phyloP scores from a whole-genome alignment of 2,113 vertebrate species.

The Arothron firmamentum region DNA sequence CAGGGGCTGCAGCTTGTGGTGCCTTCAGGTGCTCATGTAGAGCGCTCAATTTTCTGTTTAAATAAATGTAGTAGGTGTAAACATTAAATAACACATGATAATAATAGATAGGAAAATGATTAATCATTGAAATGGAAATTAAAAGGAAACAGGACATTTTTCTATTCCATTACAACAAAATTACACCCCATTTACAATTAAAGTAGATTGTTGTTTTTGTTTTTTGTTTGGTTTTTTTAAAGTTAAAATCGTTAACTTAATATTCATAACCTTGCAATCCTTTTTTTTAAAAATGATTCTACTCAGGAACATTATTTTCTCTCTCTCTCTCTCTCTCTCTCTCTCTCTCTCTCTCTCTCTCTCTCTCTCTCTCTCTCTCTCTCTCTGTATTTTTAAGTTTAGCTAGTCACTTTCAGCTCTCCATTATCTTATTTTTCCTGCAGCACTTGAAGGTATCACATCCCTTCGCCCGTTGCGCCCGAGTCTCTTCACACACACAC shows the following conservation, averaged over 20 bases:
- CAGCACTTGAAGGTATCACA: slow-evolving; percentile 44
- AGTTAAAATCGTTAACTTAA: too few relatives aligned
- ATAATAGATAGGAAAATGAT: too few relatives aligned
- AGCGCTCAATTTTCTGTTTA: background rate
- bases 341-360: too few relatives aligned
- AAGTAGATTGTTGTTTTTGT: too few relatives aligned
- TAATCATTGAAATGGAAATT: background rate
- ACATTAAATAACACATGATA: too few relatives aligned
- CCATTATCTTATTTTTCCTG: slow-evolving; percentile 9
- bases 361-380: too few relatives aligned
- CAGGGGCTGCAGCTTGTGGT: slow-evolving; percentile 25
- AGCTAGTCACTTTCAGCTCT: background rate
- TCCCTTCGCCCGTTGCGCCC: slow-evolving; percentile 25
- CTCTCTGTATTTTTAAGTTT: too few relatives aligned
- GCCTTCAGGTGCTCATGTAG: slow-evolving; percentile 29
- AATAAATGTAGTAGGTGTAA: background rate
- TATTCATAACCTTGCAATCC: too few relatives aligned
- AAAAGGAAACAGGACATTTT: background rate
- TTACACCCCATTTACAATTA: too few relatives aligned
- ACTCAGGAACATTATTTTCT: too few relatives aligned
- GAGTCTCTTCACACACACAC: slow-evolving; percentile 29
- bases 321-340: too few relatives aligned
- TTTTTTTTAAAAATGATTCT: background rate
- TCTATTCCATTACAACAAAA: background rate
- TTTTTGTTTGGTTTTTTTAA: too few relatives aligned